Evolutionary conservation across 2,797 vertebrate species (phyloP).

Genomic region (Sebastes cheni): DNA sequence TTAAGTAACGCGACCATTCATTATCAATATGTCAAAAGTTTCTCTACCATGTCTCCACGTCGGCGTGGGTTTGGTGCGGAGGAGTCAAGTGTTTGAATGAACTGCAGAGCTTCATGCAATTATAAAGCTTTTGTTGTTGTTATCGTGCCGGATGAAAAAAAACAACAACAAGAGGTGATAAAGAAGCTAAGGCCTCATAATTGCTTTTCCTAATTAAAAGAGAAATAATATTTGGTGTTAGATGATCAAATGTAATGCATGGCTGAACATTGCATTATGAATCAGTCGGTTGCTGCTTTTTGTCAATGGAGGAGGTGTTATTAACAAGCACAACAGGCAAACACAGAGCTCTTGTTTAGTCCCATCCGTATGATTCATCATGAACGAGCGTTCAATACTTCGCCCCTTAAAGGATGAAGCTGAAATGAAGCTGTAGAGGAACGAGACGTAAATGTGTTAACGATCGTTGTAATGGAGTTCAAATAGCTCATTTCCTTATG

Average conservation of each 20-base stretch:
- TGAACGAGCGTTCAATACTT: conserved; percentile 18
- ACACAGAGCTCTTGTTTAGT: conserved; percentile 2
- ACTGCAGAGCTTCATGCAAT: neutral
- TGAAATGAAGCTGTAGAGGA: conserved; percentile 13
- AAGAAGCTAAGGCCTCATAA: conserved; percentile 49
- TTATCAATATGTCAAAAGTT: neutral
- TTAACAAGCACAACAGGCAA: conserved; percentile 37
- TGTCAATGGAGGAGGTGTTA: conserved; percentile 42
- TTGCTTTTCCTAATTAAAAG: conserved; percentile 63
- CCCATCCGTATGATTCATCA: conserved; percentile 12
- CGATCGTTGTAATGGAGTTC: neutral
- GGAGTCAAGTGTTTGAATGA: conserved; percentile 26
- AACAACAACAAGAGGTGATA: conserved; percentile 20
- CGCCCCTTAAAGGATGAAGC: conserved; percentile 4
- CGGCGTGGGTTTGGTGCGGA: neutral
- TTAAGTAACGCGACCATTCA: neutral
- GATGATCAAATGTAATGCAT: conserved; percentile 52
- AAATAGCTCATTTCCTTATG: neutral
- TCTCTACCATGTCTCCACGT: neutral
- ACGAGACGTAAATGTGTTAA: conserved; percentile 10
- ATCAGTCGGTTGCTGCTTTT: conserved; percentile 20
- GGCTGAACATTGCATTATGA: conserved; percentile 44
- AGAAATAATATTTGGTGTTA: conserved; percentile 43
- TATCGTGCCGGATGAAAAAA: conserved; percentile 2
- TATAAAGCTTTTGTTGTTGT: conserved; percentile 1